phyloP scores from a whole-genome alignment of 2,113 vertebrate species.

The Lanius ludovicianus region DNA sequence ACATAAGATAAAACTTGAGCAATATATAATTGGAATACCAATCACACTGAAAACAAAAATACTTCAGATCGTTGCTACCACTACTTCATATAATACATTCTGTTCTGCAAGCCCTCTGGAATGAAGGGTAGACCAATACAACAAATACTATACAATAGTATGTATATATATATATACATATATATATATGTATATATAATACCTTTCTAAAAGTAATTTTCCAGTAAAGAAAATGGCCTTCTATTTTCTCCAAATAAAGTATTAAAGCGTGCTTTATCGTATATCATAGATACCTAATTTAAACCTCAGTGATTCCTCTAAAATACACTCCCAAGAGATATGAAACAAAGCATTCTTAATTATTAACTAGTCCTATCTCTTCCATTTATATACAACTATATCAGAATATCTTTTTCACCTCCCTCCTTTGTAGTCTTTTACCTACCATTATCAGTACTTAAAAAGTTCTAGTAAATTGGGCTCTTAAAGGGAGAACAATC shows the following conservation, averaged over 20 bases:
- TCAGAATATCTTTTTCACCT: not conserved
- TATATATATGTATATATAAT: not conserved
- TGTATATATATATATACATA: not conserved
- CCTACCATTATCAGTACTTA: not conserved
- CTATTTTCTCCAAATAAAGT: not conserved
- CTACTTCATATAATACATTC: not conserved
- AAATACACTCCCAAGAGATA: not conserved
- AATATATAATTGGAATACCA: not conserved
- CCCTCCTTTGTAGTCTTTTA: not conserved
- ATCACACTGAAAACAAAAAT: not conserved
- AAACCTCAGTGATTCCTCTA: not conserved
- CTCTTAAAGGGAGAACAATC: not conserved
- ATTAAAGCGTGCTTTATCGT: not conserved
- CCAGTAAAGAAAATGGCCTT: not conserved
- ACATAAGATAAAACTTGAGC: not conserved
- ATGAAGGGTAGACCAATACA: not conserved
- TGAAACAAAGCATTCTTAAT: not conserved
- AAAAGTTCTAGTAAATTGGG: not conserved
- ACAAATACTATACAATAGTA: not conserved
- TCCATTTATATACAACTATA: not conserved
- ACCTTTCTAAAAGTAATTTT: not conserved
- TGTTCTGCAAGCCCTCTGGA: not conserved
- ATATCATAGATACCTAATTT: not conserved
- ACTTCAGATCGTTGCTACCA: not conserved
- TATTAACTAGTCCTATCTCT: not conserved